Evolutionary conservation across 2,797 vertebrate genomes (phyloP).

Genomic region (Gallirallus australis): DNA sequence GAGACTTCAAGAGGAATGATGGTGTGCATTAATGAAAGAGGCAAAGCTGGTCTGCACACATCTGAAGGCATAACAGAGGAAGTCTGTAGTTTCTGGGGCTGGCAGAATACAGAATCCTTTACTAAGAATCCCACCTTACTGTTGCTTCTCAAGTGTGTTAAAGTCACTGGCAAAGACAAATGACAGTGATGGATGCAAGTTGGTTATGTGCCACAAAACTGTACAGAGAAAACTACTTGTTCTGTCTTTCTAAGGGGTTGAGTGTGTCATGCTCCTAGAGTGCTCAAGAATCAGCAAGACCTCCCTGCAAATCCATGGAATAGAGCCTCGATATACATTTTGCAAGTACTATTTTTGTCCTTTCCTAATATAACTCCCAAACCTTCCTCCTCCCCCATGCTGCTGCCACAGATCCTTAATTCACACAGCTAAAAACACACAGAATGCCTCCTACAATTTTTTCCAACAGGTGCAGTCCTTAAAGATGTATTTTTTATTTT

Average conservation of each 20-base stretch:
- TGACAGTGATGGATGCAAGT: background rate
- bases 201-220: background rate
- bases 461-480: conserved; percentile 4
- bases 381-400: background rate
- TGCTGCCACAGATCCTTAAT: background rate
- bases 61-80: background rate
- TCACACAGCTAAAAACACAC: background rate
- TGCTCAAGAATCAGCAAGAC: background rate
- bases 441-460: background rate
- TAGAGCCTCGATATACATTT: background rate
- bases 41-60: background rate
- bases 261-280: background rate
- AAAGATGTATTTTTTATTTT: background rate
- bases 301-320: conserved; percentile 22
- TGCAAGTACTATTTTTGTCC: conserved; percentile 26
- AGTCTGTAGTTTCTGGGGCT: background rate
- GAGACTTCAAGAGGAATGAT: background rate
- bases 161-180: background rate
- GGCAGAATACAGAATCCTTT: background rate
- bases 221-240: background rate
- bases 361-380: conserved; percentile 32
- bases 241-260: background rate
- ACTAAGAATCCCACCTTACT: background rate
- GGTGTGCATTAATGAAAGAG: background rate
- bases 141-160: background rate